phyloP scores from a whole-genome alignment of 2,797 vertebrate genomes.

The Tympanoctomys barrerae region DNA sequence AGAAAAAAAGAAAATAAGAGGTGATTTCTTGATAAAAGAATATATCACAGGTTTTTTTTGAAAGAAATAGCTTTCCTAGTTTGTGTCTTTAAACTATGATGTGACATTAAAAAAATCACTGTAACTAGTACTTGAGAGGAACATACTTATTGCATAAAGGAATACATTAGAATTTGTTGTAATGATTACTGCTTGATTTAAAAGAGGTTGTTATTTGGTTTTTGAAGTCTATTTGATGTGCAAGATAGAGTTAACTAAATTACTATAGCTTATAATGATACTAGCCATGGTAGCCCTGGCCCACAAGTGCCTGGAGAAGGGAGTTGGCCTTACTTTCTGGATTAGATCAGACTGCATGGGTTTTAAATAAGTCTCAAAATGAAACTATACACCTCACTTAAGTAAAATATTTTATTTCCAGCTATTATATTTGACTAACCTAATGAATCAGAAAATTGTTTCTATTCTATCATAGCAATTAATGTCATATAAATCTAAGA shows the following conservation, averaged over 20 bases:
- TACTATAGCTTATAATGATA: constrained; percentile 63
- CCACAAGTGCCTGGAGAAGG: constrained; percentile 53
- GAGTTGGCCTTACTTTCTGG: constrained; percentile 54
- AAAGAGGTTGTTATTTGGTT: constrained; percentile 62
- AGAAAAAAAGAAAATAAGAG: constrained; percentile 35
- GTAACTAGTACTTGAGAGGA: constrained; percentile 48
- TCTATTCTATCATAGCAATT: constrained; percentile 22
- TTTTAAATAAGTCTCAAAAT: constrained; percentile 27
- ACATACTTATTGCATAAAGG: constrained; percentile 59
- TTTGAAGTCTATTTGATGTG: constrained; percentile 70
- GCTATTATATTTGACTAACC: constrained; percentile 57
- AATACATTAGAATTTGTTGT: constrained; percentile 61
- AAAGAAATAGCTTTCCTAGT: constrained; percentile 62
- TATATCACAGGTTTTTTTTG: constrained; percentile 28
- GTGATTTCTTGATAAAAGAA: constrained; percentile 74
- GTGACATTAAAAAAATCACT: constrained; percentile 54
- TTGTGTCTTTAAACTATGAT: constrained; percentile 65
- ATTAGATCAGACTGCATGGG: constrained; percentile 49
- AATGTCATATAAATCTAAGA: constrained; percentile 38
- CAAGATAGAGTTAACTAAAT: constrained; percentile 67
- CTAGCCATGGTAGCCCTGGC: not conserved
- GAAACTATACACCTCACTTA: not conserved
- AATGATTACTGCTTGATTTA: constrained; percentile 65
- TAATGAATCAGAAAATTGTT: constrained; percentile 18
- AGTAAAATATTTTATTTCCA: constrained; percentile 30